Evolutionary conservation across 2,888 invertebrate species (phyloP).

Genomic region (Tubiluchus corallicola): DNA sequence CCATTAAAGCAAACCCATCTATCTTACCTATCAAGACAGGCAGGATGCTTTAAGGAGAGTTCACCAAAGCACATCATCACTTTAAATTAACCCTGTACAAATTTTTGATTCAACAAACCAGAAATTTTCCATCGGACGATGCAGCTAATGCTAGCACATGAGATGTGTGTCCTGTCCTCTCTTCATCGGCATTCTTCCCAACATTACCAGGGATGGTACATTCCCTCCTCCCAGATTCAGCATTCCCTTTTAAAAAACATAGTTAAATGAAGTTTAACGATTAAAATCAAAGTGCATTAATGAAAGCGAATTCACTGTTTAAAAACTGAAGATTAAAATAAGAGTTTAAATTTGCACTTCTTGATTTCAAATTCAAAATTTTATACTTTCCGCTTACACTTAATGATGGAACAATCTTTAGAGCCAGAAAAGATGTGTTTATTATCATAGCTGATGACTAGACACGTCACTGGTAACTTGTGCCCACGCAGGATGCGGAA

Average conservation of each 20-base stretch:
- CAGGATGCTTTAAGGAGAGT: too few species aligned
- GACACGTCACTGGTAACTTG: constrained; percentile 53
- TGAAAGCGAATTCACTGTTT: too few species aligned
- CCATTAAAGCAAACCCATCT: too few species aligned
- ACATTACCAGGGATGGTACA: background rate
- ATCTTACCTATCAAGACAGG: too few species aligned
- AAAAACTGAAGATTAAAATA: too few species aligned
- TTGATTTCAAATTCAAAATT: too few species aligned
- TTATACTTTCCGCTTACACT: constrained; percentile 46
- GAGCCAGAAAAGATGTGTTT: constrained; percentile 57
- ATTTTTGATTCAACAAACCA: constrained; percentile 37
- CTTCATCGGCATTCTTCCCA: background rate
- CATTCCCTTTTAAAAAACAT: constrained; percentile 21
- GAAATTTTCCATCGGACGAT: constrained; percentile 57
- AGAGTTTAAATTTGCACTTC: too few species aligned
- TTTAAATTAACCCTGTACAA: background rate
- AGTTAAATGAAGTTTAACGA: constrained; percentile 11
- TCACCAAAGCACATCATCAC: too few species aligned
- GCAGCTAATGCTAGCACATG: constrained; percentile 46
- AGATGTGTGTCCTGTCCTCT: constrained; percentile 22
- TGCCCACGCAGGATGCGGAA: constrained; percentile 46
- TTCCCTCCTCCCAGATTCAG: constrained; percentile 21
- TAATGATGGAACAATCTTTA: constrained; percentile 68
- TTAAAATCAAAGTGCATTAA: too few species aligned
- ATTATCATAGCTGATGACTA: constrained; percentile 54